Percentiles rank a stretch among this genome's conserved stretches.
Evolutionary conservation across 2,888 invertebrate species (phyloP).

Genomic region (Caenorhabditis zanzibari): DNA sequence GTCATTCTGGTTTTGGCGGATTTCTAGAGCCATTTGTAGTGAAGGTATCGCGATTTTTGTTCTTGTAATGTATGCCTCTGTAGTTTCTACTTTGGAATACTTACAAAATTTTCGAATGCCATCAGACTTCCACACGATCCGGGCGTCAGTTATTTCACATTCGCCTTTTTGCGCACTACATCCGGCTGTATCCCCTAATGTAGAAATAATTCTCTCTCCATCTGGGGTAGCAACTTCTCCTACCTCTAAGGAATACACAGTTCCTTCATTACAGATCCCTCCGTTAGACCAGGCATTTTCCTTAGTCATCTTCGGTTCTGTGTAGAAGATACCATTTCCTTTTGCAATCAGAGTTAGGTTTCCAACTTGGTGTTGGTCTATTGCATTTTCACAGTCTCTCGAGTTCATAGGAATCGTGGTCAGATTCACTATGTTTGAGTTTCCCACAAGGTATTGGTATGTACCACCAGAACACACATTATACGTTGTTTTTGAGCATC

Average conservation of each 20-base stretch:
- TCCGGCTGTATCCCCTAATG: constrained; percentile 19
- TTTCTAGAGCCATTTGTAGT: not conserved
- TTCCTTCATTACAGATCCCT: not conserved
- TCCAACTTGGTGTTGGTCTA: not conserved
- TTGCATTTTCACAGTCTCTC: not conserved
- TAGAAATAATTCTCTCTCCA: constrained; percentile 3
- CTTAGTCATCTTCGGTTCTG: not conserved
- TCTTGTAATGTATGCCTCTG: constrained; percentile 13
- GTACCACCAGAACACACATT: not conserved
- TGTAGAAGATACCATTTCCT: constrained; percentile 7
- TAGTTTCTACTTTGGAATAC: constrained; percentile 2
- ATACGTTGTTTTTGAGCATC: constrained; percentile 1
- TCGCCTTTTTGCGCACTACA: constrained; percentile 9
- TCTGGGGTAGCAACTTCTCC: constrained; percentile 31
- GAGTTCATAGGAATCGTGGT: not conserved
- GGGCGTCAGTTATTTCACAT: not conserved
- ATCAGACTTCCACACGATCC: not conserved
- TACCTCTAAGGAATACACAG: not conserved
- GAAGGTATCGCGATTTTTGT: not conserved
- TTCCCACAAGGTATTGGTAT: not conserved
- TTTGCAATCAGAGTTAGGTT: constrained; percentile 6
- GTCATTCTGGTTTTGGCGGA: not conserved
- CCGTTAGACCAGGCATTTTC: not conserved
- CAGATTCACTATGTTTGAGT: not conserved
- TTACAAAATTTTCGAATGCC: constrained; percentile 16